A percentile compares a stretch with the other conserved stretches of the same genome.
Evolutionary conservation across 30 jellyfish, hydroid and myxozoan species (phyloP).

Genomic region (Hydra vulgaris): DNA sequence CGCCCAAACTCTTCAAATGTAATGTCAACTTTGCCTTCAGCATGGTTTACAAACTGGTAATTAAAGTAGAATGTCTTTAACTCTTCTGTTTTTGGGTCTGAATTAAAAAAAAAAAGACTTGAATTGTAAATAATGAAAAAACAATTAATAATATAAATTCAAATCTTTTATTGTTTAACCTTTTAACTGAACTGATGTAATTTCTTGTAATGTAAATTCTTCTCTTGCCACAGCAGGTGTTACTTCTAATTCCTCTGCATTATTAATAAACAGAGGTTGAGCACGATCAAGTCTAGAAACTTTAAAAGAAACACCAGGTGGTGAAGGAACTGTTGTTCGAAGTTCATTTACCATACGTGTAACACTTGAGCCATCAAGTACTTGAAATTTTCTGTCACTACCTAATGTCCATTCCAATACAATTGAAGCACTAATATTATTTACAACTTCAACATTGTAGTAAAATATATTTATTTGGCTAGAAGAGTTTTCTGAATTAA

Average conservation of each 20-base stretch:
- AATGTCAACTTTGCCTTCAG: conserved; percentile 47
- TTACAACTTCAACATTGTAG: conserved; percentile 89
- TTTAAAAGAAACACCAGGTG: conserved; percentile 89
- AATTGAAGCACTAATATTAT: conserved; percentile 52
- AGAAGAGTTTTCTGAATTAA: conserved; percentile 20
- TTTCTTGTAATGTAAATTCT: conserved; percentile 75
- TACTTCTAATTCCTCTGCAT: conserved; percentile 71
- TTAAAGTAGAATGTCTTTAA: conserved; percentile 51
- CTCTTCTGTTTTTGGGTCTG: conserved; percentile 44
- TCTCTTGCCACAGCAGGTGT: conserved; percentile 81
- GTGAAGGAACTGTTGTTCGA: conserved; percentile 86
- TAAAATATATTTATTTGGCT: conserved; percentile 58
- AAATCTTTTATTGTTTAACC: conserved; percentile 27
- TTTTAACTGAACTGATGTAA: conserved; percentile 44
- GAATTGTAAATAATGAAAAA: too few species aligned
- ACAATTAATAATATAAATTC: neutral
- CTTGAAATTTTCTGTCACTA: conserved; percentile 63
- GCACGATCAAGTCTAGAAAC: conserved; percentile 49
- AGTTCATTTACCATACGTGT: conserved; percentile 88
- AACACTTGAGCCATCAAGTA: conserved; percentile 48
- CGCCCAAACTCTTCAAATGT: conserved; percentile 81
- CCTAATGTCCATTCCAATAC: conserved; percentile 91
- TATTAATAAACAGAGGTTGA: conserved; percentile 55
- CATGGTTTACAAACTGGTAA: conserved; percentile 66
- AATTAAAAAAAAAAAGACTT: neutral